These are phyloP conservation scores for Myripristis jacobus DNA, from an alignment of 2,797 vertebrate genomes.

Conservation along the genomic window DNA sequence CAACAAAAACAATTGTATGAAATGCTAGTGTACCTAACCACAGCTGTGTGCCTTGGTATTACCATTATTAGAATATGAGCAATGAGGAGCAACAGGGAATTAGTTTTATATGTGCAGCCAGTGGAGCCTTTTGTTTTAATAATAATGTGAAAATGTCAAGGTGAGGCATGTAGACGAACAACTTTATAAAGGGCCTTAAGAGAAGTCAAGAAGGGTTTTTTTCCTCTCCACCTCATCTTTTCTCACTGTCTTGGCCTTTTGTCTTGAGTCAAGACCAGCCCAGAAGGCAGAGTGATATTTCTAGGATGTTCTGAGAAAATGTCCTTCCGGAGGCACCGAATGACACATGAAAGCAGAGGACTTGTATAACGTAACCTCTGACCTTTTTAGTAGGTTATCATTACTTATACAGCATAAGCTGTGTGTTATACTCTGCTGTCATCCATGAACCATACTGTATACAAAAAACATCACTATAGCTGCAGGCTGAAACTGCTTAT, in stretches of 20 bases:
- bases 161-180: slow-evolving; percentile 17
- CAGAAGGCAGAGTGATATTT: slow-evolving; percentile 72
- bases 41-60: background rate
- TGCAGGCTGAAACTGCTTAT: slow-evolving; percentile 3
- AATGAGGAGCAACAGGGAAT: background rate
- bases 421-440: background rate
- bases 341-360: slow-evolving; percentile 35
- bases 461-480: slow-evolving; percentile 29
- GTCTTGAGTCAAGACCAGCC: slow-evolving; percentile 62
- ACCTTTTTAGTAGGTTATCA: slow-evolving; percentile 40
- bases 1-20: background rate
- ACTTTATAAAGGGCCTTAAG: slow-evolving; percentile 35
- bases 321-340: slow-evolving; percentile 51
- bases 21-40: background rate
- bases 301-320: slow-evolving; percentile 62
- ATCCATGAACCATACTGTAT: background rate
- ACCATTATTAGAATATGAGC: background rate
- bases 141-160: slow-evolving; percentile 23
- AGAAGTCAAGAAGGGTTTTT: slow-evolving; percentile 26
- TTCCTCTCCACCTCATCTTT: slow-evolving; percentile 8
- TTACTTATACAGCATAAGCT: slow-evolving; percentile 10
- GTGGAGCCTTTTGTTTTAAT: background rate
- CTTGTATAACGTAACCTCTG: slow-evolving; percentile 47
- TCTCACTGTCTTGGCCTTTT: slow-evolving; percentile 56
- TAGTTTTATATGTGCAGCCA: background rate